These are phyloP conservation scores for Apamea anceps DNA, from an alignment of 2,888 invertebrate species.

Conservation along the genomic window DNA sequence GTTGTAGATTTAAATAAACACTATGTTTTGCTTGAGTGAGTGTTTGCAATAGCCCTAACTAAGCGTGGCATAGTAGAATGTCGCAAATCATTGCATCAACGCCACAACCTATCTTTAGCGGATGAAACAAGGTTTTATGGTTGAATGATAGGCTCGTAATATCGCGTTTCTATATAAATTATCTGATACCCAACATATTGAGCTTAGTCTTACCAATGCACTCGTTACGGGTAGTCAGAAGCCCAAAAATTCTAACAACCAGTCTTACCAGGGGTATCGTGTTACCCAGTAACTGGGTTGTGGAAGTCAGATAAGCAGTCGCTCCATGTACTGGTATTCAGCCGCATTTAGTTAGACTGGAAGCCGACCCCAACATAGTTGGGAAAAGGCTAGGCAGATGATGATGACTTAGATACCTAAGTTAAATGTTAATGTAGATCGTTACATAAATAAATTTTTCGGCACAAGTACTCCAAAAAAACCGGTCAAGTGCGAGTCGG, in stretches of 20 bases:
- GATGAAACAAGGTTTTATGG: conserved; percentile 31
- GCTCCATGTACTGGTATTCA: not conserved
- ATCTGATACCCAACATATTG: too few species aligned
- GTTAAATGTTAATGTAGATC: too few species aligned
- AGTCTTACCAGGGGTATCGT: not conserved
- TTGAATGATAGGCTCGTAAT: conserved; percentile 5
- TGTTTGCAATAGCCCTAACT: conserved; percentile 33
- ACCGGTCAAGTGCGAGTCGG: too few species aligned
- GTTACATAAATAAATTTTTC: too few species aligned
- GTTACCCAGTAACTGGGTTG: not conserved
- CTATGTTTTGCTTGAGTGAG: conserved; percentile 28
- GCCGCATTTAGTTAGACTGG: not conserved
- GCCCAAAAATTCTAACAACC: too few species aligned
- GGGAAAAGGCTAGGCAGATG: too few species aligned
- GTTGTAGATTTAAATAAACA: not conserved
- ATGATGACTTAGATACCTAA: too few species aligned
- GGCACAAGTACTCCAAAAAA: too few species aligned
- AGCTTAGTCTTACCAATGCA: too few species aligned
- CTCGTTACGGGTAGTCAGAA: too few species aligned
- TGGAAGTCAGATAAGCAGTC: not conserved
- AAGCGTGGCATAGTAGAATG: conserved; percentile 9
- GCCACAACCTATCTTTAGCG: conserved; percentile 14
- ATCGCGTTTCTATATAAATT: not conserved
- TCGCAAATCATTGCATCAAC: conserved; percentile 23
- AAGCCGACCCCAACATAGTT: too few species aligned